phyloP scores from a whole-genome alignment of 2,113 vertebrate species.

The Ochotona curzoniae region DNA sequence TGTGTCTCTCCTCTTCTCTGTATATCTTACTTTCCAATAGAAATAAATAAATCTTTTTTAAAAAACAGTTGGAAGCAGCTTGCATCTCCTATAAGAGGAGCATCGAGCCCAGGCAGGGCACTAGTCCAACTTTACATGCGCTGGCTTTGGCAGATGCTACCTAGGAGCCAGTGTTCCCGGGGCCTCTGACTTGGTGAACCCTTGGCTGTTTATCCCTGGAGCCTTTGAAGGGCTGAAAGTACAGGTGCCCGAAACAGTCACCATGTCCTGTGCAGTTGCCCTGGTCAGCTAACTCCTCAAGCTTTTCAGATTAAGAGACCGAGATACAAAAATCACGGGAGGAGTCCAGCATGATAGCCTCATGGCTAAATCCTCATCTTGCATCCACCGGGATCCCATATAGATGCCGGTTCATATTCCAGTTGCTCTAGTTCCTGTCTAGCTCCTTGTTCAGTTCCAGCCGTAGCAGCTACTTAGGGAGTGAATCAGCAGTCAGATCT shows the following conservation, averaged over 20 bases:
- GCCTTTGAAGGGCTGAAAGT: background rate
- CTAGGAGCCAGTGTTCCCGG: background rate
- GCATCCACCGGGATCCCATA: too few species aligned
- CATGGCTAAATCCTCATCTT: too few species aligned
- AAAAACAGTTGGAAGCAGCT: background rate
- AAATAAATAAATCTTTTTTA: too few species aligned
- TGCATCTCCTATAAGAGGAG: background rate
- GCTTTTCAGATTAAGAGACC: conserved; percentile 32
- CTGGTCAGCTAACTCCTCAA: background rate
- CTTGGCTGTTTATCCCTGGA: background rate
- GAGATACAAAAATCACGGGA: background rate
- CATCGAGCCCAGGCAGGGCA: background rate
- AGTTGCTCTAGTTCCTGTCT: too few species aligned
- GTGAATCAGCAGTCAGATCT: too few species aligned
- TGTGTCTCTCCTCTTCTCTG: too few species aligned
- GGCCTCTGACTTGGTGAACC: background rate
- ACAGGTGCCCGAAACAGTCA: background rate
- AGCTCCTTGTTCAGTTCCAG: too few species aligned
- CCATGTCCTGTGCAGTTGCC: background rate
- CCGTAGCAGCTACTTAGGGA: too few species aligned
- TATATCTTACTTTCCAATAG: too few species aligned
- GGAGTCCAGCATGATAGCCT: background rate
- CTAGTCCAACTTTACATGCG: too few species aligned
- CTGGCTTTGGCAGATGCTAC: background rate
- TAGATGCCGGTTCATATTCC: too few species aligned